Evolutionary conservation across 1,140 invertebrate species (phyloP).

Genomic region (Dreissena rostriformis): DNA sequence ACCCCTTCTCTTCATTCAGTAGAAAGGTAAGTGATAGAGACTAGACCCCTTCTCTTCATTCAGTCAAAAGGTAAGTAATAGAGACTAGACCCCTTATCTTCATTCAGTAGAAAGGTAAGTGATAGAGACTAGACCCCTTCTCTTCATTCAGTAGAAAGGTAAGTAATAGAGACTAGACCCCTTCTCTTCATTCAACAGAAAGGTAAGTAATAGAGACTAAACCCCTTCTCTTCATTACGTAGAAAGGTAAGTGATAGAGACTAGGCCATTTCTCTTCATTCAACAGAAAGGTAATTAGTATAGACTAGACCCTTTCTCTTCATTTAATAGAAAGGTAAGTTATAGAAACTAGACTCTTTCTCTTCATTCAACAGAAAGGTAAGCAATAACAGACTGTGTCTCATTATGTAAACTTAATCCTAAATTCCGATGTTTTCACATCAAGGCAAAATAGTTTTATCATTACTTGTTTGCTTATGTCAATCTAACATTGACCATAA

Average conservation of each 20-base stretch:
- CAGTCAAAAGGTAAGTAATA: constrained; percentile 77
- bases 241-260: constrained; percentile 77
- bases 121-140: constrained; percentile 83
- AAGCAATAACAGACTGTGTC: no score
- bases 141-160: constrained; percentile 80
- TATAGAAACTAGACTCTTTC: constrained; percentile 83
- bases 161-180: constrained; percentile 82
- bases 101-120: constrained; percentile 79
- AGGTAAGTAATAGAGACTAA: constrained; percentile 80
- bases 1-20: constrained; percentile 83
- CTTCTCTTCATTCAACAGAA: constrained; percentile 81
- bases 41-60: constrained; percentile 83
- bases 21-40: constrained; percentile 77
- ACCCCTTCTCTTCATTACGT: constrained; percentile 83
- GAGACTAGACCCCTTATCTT: constrained; percentile 83
- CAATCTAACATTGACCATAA: no score
- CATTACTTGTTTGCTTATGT: no score
- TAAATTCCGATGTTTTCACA: no score
- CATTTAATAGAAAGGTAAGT: constrained; percentile 79
- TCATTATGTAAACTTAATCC: no score
- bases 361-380: constrained; percentile 80
- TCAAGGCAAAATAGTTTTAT: no score
- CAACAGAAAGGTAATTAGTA: constrained; percentile 79
- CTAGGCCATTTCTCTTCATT: constrained; percentile 83
- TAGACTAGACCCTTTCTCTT: constrained; percentile 83